Base-by-base conservation (phyloP, 2,888 invertebrate species). In the Hyles lineata region DNA sequence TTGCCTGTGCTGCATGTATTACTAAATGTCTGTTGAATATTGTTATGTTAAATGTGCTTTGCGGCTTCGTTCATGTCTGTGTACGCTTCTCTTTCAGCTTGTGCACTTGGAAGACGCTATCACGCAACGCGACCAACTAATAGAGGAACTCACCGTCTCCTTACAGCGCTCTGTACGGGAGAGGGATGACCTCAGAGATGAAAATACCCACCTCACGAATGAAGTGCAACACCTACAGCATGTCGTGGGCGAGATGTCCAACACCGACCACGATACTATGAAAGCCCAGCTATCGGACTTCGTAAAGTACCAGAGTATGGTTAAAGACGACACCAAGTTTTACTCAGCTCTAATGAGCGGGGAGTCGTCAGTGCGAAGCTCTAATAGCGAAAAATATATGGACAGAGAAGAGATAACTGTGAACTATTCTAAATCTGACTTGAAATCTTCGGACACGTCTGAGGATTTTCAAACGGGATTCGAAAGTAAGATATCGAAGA, bases 21-120 rank as follows among this genome's bases (percentile, higher is more conserved):
- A 15, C 15, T 62, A 62, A 32, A 61, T 63, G n/a, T 63, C 11
- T 29, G 25, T 52, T 58, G 4, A 50, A 50, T 55, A 9, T 55
- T 35, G 59, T 25, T 8, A 29, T 59, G 50, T 50, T 70, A 8
- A 70, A 23, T 21, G 73, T 55, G 72, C 67, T 73, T 55, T 43
- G 25, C 25, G 50, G 67, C 67, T 67, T 50, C 43, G 67, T 67
- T 67, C 67, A 67, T 67, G 67, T 50, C 43, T 62, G 3, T 62
- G 3, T 67, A 23, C 67, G 67, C 67, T 43, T 67, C 15, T 29
- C 43, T 67, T 67, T 85, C 90, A 97, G 97, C 95, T 97, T 83
- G 95, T 96, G 87, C 97, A 97, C 89, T 97, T 96, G 88, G 96
- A 97, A 88, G 95, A 95, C 81, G 96, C 96, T 80, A 92, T 97